Conservation (phyloP, 1,140 invertebrate genomes). For the Onthophagus taurus region DNA sequence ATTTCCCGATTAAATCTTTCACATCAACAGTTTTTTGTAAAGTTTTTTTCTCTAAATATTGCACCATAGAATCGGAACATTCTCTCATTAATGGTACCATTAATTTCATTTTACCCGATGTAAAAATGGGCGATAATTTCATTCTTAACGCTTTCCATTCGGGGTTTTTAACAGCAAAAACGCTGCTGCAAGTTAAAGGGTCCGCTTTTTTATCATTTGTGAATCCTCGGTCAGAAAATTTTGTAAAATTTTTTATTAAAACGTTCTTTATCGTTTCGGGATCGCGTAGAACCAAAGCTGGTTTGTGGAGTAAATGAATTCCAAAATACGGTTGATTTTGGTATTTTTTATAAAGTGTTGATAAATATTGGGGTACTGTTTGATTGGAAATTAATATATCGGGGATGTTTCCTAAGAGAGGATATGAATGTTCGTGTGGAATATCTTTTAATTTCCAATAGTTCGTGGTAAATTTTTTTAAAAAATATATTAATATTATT, state of each 20-base stretch:
- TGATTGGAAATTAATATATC: conserved; percentile 31
- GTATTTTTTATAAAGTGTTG: conserved; percentile 28
- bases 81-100: conserved; percentile 25
- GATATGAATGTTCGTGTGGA: conserved; percentile 28
- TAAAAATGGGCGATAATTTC: conserved; percentile 24
- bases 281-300: conserved; percentile 38
- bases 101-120: conserved; percentile 25
- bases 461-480: too few relatives aligned
- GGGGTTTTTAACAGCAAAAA: conserved; percentile 25
- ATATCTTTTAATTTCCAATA: conserved; percentile 36
- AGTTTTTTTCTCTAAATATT: conserved; percentile 14
- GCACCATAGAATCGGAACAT: conserved; percentile 16
- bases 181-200: conserved; percentile 8
- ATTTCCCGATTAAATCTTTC: conserved; percentile 23
- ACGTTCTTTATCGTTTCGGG: conserved; percentile 42
- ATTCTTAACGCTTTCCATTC: conserved; percentile 25
- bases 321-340: conserved; percentile 35
- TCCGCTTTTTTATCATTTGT: conserved; percentile 11
- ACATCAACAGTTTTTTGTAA: conserved; percentile 11
- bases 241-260: conserved; percentile 26
- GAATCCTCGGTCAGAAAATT: conserved; percentile 12
- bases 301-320: conserved; percentile 35
- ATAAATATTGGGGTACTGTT: conserved; percentile 26
- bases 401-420: conserved; percentile 35
- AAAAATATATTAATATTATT: not conserved